These are phyloP conservation scores for Sminthurides aquaticus DNA, from an alignment of 2,888 invertebrate species.

Conservation along the genomic window DNA sequence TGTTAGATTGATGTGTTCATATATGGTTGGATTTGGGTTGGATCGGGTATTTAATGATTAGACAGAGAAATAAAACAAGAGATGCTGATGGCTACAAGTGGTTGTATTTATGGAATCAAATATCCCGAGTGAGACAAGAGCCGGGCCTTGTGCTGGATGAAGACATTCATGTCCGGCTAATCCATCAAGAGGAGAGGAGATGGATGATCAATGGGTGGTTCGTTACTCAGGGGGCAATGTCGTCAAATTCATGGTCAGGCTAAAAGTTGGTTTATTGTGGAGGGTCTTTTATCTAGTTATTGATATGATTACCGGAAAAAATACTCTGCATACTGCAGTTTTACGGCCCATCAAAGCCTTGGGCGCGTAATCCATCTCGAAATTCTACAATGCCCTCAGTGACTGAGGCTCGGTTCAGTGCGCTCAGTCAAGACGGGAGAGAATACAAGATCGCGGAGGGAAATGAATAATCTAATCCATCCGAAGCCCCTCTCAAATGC, in stretches of 20 bases:
- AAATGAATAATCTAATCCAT: neutral
- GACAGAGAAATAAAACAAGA: too few species aligned
- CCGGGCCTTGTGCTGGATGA: neutral
- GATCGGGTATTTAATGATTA: too few species aligned
- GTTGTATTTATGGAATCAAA: too few species aligned
- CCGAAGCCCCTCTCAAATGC: neutral
- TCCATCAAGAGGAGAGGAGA: neutral
- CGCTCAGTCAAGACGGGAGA: too few species aligned
- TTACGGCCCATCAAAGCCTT: neutral
- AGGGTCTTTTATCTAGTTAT: neutral
- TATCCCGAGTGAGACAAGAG: too few species aligned
- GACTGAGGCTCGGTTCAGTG: too few species aligned
- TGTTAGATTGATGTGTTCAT: neutral
- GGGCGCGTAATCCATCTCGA: neutral
- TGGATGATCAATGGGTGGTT: neutral
- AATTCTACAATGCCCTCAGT: neutral
- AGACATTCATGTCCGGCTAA: neutral
- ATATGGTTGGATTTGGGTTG: too few species aligned
- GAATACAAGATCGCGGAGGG: too few species aligned
- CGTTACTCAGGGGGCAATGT: neutral
- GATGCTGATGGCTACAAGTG: too few species aligned
- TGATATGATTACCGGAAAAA: neutral
- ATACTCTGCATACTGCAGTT: neutral
- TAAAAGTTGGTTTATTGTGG: neutral
- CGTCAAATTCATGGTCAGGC: neutral